These are phyloP conservation scores for Pelodiscus sinensis DNA, from an alignment of 2,113 vertebrate species.

Conservation along the genomic window DNA sequence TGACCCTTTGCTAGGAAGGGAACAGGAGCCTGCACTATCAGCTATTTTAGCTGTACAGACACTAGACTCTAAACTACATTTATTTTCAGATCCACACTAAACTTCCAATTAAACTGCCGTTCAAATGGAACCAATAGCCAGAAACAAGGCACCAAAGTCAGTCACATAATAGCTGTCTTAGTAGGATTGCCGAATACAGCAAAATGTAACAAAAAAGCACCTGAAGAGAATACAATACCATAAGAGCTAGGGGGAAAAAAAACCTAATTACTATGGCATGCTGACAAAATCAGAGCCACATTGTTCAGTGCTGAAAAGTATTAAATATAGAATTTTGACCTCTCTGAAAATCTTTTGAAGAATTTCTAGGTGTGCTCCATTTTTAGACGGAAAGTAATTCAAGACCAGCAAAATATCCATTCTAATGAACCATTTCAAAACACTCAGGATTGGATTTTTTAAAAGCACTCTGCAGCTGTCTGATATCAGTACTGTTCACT, in stretches of 20 bases:
- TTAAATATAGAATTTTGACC: neutral
- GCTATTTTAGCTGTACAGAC: neutral
- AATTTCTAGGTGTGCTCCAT: neutral
- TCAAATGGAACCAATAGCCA: neutral
- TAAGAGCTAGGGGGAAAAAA: neutral
- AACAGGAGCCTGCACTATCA: neutral
- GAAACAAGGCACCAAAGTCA: neutral
- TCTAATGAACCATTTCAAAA: neutral
- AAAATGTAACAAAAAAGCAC: neutral
- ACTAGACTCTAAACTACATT: neutral
- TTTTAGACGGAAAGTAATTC: neutral
- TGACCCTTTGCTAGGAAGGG: neutral
- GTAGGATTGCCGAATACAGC: neutral
- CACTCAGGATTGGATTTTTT: neutral
- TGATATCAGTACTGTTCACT: neutral
- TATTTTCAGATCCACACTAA: neutral
- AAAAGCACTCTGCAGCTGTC: neutral
- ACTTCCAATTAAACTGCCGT: neutral
- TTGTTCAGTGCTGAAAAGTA: neutral
- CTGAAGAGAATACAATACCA: neutral
- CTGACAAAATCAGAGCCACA: neutral
- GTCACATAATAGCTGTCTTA: neutral
- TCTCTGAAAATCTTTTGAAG: neutral
- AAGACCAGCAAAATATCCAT: neutral
- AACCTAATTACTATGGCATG: neutral